Percentiles rank a stretch among this genome's conserved stretches.
Evolutionary conservation across 2,113 vertebrate species (phyloP).

Genomic region (Hippocampus zosterae): DNA sequence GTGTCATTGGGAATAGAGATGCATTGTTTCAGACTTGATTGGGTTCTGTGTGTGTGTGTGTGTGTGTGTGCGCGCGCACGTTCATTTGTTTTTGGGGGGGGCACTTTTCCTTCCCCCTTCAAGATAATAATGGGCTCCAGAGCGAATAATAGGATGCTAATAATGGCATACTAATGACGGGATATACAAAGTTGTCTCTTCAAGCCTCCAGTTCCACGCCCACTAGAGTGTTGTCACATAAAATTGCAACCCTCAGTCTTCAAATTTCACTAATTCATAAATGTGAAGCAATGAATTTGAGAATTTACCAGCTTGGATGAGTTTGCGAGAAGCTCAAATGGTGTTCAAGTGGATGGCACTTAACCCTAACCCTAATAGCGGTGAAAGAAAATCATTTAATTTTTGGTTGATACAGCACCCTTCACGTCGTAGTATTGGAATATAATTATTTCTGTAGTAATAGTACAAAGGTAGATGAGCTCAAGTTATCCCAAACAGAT

Average conservation of each 20-base stretch:
- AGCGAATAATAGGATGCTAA: conserved; percentile 10
- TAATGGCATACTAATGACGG: conserved; percentile 16
- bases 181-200: conserved; percentile 1
- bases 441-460: too few relatives aligned
- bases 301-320: background rate
- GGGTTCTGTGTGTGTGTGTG: background rate
- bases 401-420: too few relatives aligned
- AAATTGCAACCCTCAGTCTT: background rate
- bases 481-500: too few relatives aligned
- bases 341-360: background rate
- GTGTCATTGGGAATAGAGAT: background rate
- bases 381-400: too few relatives aligned
- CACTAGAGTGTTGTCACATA: background rate
- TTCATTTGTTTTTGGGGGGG: background rate
- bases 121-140: background rate
- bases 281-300: background rate
- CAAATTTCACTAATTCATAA: background rate
- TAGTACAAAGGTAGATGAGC: too few relatives aligned
- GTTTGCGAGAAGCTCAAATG: background rate
- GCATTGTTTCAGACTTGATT: background rate
- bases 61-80: too few relatives aligned
- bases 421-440: too few relatives aligned
- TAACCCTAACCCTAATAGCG: too few relatives aligned
- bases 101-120: background rate
- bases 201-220: background rate